Base-by-base conservation (phyloP, 2,888 invertebrate species). In the Drosophila austrosaltans region DNA sequence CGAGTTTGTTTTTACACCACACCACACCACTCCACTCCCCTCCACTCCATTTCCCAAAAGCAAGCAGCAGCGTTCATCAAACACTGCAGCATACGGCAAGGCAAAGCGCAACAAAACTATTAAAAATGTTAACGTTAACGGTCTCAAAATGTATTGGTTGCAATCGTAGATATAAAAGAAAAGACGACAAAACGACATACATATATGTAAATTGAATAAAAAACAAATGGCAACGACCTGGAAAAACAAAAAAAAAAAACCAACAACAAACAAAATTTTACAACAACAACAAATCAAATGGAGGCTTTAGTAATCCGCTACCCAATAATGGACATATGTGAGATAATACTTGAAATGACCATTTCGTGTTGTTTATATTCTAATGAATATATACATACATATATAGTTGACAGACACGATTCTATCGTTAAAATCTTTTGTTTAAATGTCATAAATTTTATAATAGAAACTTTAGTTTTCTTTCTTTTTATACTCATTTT, bases 41-140 rank as follows among this genome's bases (percentile, higher is more conserved):
- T 53, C 59, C 44, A 53, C 57, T 44, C 64, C 44, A 53, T 53
- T 48, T 39, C 57, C 12, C 8, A 8, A 60, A 40, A 30, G 30
- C 30, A 30, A 28, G 30, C 16, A 16, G 62, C 48, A 42, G 57
- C 73, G 84, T 84, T 75, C 68, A 71, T 82, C 85, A 87, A 81
- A 81, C 81, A 77, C 77, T 57, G 57, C 44, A 25, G 22, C 36
- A 36, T 20, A 10, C 22, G 48, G 22, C 48, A 22, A 48, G 44
- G 7, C 40, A 36, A 53, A 54, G 62, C 59, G 44, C 48, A 72
- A 64, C 78, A 74, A 77, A 79, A 79, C 78, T 76, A 78, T 82
- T 71, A 69, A 76, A 77, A 78, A 81, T 72, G 76, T 85, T 73
- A 82, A 78, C 81, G 88, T 63, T 85, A 85, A 83, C 86, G 88